A percentile compares a stretch with the other conserved stretches of the same genome.
Evolutionary conservation across 2,888 invertebrate species (phyloP).

Genomic region (Omphaloscelis lunosa): DNA sequence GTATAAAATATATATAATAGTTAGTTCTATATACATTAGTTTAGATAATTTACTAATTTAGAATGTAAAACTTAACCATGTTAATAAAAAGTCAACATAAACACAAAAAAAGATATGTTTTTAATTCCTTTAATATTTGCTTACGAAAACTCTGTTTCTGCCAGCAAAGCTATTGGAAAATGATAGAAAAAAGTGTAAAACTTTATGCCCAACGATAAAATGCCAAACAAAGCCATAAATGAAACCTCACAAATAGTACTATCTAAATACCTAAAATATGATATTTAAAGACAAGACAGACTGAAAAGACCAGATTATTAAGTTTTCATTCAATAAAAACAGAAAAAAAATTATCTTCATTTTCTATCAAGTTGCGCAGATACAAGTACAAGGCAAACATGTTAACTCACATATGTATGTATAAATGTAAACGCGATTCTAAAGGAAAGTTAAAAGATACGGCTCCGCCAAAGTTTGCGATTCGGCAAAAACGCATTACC

Average conservation of each 20-base stretch:
- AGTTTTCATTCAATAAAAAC: neutral
- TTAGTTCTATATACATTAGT: too few species aligned
- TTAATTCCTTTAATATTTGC: too few species aligned
- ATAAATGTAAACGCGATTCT: constrained; percentile 45
- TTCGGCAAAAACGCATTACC: constrained; percentile 63
- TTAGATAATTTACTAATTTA: too few species aligned
- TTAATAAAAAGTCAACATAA: too few species aligned
- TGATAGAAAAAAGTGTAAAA: constrained; percentile 1
- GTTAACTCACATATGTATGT: constrained; percentile 23
- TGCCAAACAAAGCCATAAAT: neutral
- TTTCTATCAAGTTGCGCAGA: constrained; percentile 6
- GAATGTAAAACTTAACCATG: too few species aligned
- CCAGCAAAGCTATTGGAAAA: neutral
- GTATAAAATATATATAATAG: too few species aligned
- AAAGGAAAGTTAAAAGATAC: constrained; percentile 59
- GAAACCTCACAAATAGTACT: neutral
- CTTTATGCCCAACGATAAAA: constrained; percentile 15
- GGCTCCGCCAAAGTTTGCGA: constrained; percentile 57
- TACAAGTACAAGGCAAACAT: constrained; percentile 29
- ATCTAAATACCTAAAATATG: too few species aligned
- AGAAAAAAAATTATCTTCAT: neutral
- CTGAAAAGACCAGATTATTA: neutral
- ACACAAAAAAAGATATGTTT: too few species aligned
- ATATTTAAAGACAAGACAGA: neutral
- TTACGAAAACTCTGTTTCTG: neutral